Conservation (phyloP, 2,113 vertebrate species). For the Actenoides lindsayi region DNA sequence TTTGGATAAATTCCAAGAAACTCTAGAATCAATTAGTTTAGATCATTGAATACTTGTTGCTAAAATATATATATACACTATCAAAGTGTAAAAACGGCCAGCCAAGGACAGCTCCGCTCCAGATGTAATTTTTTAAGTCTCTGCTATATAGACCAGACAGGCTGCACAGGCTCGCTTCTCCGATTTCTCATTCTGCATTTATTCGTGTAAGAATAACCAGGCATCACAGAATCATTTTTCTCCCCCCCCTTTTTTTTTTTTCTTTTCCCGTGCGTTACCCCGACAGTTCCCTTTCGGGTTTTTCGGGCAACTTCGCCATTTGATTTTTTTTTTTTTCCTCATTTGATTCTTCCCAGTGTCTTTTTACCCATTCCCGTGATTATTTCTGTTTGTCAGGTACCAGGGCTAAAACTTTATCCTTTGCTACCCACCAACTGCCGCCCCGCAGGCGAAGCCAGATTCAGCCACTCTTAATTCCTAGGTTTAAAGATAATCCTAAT, state of each 20-base stretch:
- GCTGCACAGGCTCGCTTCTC: background rate
- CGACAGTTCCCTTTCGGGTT: background rate
- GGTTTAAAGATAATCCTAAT: conserved; percentile 41
- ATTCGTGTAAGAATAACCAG: background rate
- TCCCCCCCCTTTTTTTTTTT: background rate
- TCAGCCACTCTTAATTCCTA: background rate
- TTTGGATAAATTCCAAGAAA: conserved; percentile 72
- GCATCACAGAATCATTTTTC: background rate
- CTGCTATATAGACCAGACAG: background rate
- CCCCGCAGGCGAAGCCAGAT: background rate
- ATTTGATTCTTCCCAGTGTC: background rate
- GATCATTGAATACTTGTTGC: conserved; percentile 72
- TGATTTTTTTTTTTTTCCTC: background rate
- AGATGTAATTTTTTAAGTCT: background rate
- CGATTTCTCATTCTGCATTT: background rate
- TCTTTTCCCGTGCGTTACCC: rapidly evolving
- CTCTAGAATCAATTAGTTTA: conserved; percentile 65
- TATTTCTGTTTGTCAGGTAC: background rate
- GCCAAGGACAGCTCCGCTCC: background rate
- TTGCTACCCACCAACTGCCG: background rate
- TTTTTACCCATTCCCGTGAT: background rate
- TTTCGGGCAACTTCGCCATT: background rate
- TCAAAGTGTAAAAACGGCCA: background rate
- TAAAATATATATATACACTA: background rate
- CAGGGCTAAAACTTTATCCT: conserved; percentile 31